Percentiles rank a stretch among this genome's conserved stretches.
phyloP scores from a whole-genome alignment of 2,888 invertebrate species.

The Archips crataeganus region DNA sequence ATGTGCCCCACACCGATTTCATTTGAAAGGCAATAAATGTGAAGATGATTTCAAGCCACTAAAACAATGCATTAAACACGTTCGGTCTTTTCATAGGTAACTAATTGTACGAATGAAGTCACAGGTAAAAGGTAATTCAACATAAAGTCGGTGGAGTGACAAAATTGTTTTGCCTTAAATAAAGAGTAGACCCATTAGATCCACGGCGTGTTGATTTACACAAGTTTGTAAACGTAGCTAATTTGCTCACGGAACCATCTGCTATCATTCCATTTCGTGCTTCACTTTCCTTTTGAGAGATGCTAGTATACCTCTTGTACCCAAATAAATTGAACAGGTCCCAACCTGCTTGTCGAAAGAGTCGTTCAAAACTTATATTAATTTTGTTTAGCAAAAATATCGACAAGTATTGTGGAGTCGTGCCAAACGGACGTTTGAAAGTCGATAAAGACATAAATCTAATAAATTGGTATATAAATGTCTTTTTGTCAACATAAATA shows the following conservation, averaged over 20 bases:
- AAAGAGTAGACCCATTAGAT: too few species aligned
- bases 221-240: background rate
- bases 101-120: too few species aligned
- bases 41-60: too few species aligned
- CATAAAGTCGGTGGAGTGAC: too few species aligned
- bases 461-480: background rate
- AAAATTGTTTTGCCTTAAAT: too few species aligned
- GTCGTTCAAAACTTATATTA: constrained; percentile 13
- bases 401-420: background rate
- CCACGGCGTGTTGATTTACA: too few species aligned
- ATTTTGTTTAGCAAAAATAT: background rate
- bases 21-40: too few species aligned
- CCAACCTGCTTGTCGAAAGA: constrained; percentile 19
- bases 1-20: too few species aligned
- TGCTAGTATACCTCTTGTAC: constrained; percentile 21
- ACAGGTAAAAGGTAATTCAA: too few species aligned
- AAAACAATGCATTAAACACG: too few species aligned
- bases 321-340: constrained; percentile 35
- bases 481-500: too few species aligned
- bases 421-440: background rate
- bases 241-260: constrained; percentile 11
- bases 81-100: too few species aligned
- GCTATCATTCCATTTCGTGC: background rate
- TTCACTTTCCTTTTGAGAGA: constrained; percentile 13
- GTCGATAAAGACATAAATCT: constrained; percentile 10